Evolutionary conservation across 2,888 invertebrate species (phyloP), one percentile per base, ranked within the genome.

Genomic region (Margaritifera margaritifera): DNA sequence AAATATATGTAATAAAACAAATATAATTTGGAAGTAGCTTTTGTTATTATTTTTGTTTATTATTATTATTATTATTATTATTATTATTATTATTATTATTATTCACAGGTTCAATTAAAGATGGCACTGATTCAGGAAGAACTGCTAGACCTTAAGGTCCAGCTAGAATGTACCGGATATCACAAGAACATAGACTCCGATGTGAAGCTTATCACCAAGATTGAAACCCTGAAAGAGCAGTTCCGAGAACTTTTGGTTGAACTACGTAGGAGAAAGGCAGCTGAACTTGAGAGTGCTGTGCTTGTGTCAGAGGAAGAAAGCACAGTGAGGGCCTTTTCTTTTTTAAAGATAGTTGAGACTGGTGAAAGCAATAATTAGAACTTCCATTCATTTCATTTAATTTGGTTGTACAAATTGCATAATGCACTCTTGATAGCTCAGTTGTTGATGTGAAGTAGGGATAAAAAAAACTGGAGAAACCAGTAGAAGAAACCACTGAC

Each of bases 121-220:
- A 87, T 88, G 85, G 75, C 83, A 20, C 72, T 84, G 62, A 84
- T 88, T 11, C 87, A 88, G 67, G 82, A 84, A 63, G 86, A 88
- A 70, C 79, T 88, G 6, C 86, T 86, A 69, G 87, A 87, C 68
- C 76, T 88, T 70, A 87, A 87, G 74, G 75, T 83, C 42, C 83
- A 83, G 71, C 72, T 87, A 19, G 86, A 88, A 54, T 65, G 74
- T 2, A 81, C 84, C 11, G 78, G 78, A 6, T 71, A 78, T 2
- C 74, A 80, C 62, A 76, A 80, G 6, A 79, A 82, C 58, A 74
- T 80, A 1, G 80, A 80, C 58, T 81, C 82, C 25, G 86, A 86
- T 71, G 78, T 80, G 50, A 83, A 85, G 65, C 80, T 86, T 50
- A 82, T 83, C 69, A 77, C 78, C 62, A 80, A 80, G 68, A 86